Base-by-base conservation (phyloP, 2,113 vertebrate species). In the Cathartes aura region DNA sequence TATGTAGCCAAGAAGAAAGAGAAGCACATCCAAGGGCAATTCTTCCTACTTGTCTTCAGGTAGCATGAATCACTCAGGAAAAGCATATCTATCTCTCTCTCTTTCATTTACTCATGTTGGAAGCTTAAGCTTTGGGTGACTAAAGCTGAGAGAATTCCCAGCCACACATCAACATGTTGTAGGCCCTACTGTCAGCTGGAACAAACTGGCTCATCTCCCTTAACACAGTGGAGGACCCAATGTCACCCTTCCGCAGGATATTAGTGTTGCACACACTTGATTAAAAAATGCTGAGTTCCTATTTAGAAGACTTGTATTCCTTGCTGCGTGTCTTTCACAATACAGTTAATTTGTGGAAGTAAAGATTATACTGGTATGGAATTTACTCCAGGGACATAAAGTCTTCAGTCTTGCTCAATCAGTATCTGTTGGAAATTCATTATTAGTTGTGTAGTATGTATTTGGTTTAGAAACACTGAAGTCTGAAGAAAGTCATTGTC, bases 321-420 rank as follows among this genome's bases (percentile, higher is more conserved):
- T 92, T 43, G 27, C 12, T 52, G 18, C 5, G 5, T 0, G 0
- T 56, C 21, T 63, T 85, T 68, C 21, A 60, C 40, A 12, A 23
- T 26, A 34, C 22, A 60, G 21, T 60, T 27, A 45, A 29, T 34
- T 6, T 79, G n/a, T 48, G 30, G 40, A 72, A 72, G 16, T 12
- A 50, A 93, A 82, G 27, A 15, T 13, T 36, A 30, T 24, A 20
- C 19, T 38, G 34, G 7, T 36, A n/a, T 19, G 24, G 70, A 70
- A 55, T 59, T 89, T 70, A 55, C 10, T 79, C 29, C 17, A 42
- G 38, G 8, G 6, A 55, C 2, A 0, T 4, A 24, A 81, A 73
- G 16, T 64, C 23, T 91, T 81, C 40, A 30, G 30, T 8, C 30
- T 75, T 89, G 43, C 8, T 72, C 19, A 21, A 0, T 72, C 29